Base-by-base conservation (phyloP, 2,797 vertebrate species). In the Pampus argenteus region DNA sequence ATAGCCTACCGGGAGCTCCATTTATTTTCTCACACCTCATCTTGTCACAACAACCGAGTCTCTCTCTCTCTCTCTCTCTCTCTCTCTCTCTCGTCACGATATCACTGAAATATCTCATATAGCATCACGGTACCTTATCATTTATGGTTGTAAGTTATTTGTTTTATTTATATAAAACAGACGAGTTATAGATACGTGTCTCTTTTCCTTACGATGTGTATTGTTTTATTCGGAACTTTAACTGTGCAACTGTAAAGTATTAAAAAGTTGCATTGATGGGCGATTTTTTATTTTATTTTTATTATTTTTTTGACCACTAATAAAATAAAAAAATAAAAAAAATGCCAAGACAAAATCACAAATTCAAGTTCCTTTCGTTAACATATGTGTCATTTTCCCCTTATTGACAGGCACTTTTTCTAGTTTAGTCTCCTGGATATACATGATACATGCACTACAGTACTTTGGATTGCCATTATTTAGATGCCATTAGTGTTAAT, bases 121-220 rank as follows among this genome's bases (percentile, higher is more conserved):
- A 64, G 23, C 51, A 50, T 73, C 68, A 76, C 15, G 59, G 11
- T 38, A 29, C 61, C 62, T 93, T 94, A 91, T 94, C 93, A 87
- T 89, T 94, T 90, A 94, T 88, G 94, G 91, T 93, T 95, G 91
- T 95, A 93, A 93, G 92, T 96, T 95, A 96, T 96, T 96, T 95
- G 93, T 95, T 91, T 94, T 94, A 94, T 95, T 96, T 96, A 95
- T 94, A 96, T 93, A 63, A 95, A 94, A 91, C 85, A 89, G 34
- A 71, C 92, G 90, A 93, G 85, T 87, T 90, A 91, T 95, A 42
- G 40, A 42, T 36, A 94, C 93, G 90, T 94, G 93, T 92, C 91
- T 93, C 85, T 89, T 94, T 95, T 90, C 10, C 54, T 17, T 91
- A 62, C 25, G 50, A 57, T 70, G 60, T 80, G 42, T 49, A 60